Percentiles rank a stretch among this genome's conserved stretches.
phyloP scores from a whole-genome alignment of 1,140 invertebrate genomes.

The Caligus rogercresseyi region DNA sequence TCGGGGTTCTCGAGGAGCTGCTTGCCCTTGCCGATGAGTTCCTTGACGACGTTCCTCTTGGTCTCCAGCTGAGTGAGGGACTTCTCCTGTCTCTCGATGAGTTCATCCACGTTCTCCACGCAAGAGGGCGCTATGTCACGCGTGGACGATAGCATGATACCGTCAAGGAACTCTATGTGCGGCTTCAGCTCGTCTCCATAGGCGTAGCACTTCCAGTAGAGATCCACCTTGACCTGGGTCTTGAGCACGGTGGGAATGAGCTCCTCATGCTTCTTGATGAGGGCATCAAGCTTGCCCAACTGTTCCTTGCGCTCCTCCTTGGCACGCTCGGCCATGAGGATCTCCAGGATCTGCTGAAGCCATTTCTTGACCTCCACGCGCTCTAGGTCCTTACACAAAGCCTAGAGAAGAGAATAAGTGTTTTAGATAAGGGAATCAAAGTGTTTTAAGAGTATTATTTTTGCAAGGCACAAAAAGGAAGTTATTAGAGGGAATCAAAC shows the following conservation, averaged over 20 bases:
- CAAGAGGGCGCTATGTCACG: slow-evolving; percentile 25
- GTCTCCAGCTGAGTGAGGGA: slow-evolving; percentile 22
- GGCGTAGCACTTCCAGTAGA: slow-evolving; percentile 24
- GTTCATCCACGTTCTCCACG: slow-evolving; percentile 25
- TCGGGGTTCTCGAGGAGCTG: slow-evolving; percentile 23
- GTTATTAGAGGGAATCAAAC: too few relatives aligned
- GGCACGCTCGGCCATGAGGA: slow-evolving; percentile 25
- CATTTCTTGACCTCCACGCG: slow-evolving; percentile 25
- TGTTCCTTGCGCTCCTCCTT: slow-evolving; percentile 24
- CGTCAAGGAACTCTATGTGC: slow-evolving; percentile 24
- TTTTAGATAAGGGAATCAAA: too few relatives aligned
- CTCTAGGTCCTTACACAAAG: slow-evolving; percentile 25
- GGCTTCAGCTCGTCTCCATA: slow-evolving; percentile 24
- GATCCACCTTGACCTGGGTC: slow-evolving; percentile 22
- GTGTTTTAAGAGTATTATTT: too few relatives aligned
- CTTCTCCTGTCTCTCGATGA: slow-evolving; percentile 25
- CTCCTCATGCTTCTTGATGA: slow-evolving; percentile 24
- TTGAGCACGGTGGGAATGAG: slow-evolving; percentile 22
- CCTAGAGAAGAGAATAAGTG: slow-evolving; percentile 22
- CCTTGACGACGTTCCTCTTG: slow-evolving; percentile 23
- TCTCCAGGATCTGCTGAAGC: slow-evolving; percentile 22
- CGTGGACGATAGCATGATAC: slow-evolving; percentile 23
- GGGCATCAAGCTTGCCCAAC: slow-evolving; percentile 24
- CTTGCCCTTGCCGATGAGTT: slow-evolving; percentile 24
- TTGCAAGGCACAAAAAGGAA: too few relatives aligned